Percentiles rank a stretch among this genome's conserved stretches.
phyloP scores from a whole-genome alignment of 2,888 invertebrate species.

The Hirtodrosophila alboralis region DNA sequence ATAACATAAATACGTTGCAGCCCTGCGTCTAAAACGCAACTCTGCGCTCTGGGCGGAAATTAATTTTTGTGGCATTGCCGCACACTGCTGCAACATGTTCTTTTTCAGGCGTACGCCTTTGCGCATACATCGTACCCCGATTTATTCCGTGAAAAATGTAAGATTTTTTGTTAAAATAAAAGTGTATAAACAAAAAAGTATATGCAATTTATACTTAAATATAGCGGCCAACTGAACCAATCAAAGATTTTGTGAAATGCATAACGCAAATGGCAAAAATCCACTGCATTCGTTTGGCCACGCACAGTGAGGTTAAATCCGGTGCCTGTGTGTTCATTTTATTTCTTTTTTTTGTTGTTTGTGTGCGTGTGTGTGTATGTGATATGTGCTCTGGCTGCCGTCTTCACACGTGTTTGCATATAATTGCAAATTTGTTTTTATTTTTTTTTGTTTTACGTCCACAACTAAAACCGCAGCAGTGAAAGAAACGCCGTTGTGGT shows the following conservation, averaged over 20 bases:
- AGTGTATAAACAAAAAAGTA: constrained; percentile 36
- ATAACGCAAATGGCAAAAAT: constrained; percentile 11
- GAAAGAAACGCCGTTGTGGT: too few species aligned
- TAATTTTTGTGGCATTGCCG: constrained; percentile 49
- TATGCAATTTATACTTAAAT: constrained; percentile 19
- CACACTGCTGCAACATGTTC: constrained; percentile 81
- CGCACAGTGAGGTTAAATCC: constrained; percentile 68
- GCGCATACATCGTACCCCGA: constrained; percentile 82
- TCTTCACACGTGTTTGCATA: constrained; percentile 60
- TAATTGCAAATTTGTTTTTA: constrained; percentile 16
- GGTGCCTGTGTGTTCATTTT: constrained; percentile 28
- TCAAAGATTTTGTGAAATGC: constrained; percentile 39
- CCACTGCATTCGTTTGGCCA: constrained; percentile 17
- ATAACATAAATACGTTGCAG: constrained; percentile 19
- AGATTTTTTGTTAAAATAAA: constrained; percentile 65
- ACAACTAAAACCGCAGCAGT: too few species aligned
- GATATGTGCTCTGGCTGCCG: constrained; percentile 26
- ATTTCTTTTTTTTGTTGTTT: constrained; percentile 30
- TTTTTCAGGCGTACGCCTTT: constrained; percentile 84
- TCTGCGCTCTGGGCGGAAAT: constrained; percentile 53
- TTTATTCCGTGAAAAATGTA: constrained; percentile 82
- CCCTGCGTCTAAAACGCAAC: constrained; percentile 53
- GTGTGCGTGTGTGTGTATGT: constrained; percentile 51
- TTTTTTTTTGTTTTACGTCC: too few species aligned
- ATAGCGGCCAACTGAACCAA: constrained; percentile 14